These are phyloP conservation scores for Pica pica DNA, from an alignment of 2,113 vertebrate species.

Conservation along the genomic window DNA sequence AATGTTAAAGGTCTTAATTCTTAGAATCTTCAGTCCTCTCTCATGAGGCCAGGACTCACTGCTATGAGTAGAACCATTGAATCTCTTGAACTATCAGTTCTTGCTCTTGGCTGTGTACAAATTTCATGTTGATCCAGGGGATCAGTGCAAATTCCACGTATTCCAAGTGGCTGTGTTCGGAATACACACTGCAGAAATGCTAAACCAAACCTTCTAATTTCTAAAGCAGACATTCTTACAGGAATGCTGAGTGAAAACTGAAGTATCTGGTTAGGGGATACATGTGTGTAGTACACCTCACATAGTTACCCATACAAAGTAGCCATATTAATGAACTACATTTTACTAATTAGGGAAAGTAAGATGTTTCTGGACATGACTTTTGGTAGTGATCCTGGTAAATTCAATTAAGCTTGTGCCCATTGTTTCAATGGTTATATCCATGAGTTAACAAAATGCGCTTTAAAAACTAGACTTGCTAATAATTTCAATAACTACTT, in stretches of 20 bases:
- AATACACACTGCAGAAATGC: neutral
- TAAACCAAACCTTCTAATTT: neutral
- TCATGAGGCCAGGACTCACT: neutral
- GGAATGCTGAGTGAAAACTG: neutral
- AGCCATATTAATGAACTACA: neutral
- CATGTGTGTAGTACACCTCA: fast-evolving
- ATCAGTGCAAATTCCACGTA: neutral
- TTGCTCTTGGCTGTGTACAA: neutral
- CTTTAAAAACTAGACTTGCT: neutral
- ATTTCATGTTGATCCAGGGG: neutral
- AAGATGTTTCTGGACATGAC: neutral
- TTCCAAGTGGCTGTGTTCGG: neutral
- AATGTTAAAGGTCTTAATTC: neutral
- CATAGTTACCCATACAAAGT: neutral
- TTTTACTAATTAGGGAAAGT: neutral
- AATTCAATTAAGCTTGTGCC: neutral
- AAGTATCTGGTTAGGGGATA: neutral
- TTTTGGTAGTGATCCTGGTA: neutral
- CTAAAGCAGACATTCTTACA: neutral
- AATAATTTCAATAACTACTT: neutral
- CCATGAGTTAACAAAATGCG: neutral
- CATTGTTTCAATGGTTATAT: neutral
- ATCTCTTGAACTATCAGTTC: neutral
- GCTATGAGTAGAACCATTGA: neutral
- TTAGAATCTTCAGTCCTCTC: neutral